phyloP scores from a whole-genome alignment of 2,888 invertebrate species.

The Nomada goodeniana region DNA sequence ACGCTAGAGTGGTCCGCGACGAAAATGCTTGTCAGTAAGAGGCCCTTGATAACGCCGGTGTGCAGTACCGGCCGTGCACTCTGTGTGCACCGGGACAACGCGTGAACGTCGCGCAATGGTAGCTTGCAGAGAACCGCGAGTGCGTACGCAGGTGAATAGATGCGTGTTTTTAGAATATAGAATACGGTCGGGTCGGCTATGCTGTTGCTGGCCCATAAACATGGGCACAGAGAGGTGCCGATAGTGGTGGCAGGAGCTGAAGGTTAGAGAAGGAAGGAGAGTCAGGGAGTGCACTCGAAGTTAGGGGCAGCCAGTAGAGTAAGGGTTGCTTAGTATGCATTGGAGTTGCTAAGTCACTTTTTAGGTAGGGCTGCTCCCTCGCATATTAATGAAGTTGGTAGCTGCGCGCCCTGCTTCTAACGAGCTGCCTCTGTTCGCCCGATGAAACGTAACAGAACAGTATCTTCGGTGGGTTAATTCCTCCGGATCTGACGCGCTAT shows the following conservation, averaged over 20 bases:
- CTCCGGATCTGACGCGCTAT: constrained; percentile 9
- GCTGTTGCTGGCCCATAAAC: constrained; percentile 77
- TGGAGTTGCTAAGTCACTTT: constrained; percentile 83
- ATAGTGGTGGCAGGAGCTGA: constrained; percentile 50
- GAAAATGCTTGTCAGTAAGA: not conserved
- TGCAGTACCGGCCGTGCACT: not conserved
- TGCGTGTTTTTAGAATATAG: constrained; percentile 44
- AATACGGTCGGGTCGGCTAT: constrained; percentile 52
- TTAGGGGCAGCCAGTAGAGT: constrained; percentile 47
- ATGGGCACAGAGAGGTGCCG: constrained; percentile 72
- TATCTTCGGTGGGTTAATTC: constrained; percentile 34
- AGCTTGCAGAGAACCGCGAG: constrained; percentile 4
- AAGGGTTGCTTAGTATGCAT: constrained; percentile 83
- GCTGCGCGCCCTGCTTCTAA: constrained; percentile 58
- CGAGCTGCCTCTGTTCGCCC: constrained; percentile 58
- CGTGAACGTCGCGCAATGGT: constrained; percentile 35
- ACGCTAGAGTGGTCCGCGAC: too few species aligned
- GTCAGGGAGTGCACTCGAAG: constrained; percentile 47
- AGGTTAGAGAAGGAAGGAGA: constrained; percentile 38
- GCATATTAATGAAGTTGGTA: constrained; percentile 76
- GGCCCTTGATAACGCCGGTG: too few species aligned
- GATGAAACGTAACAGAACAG: constrained; percentile 51
- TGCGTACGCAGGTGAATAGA: constrained; percentile 30
- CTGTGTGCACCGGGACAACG: constrained; percentile 31
- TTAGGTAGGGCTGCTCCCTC: constrained; percentile 77